These are phyloP conservation scores for Helarctos malayanus DNA, from an alignment of 2,797 vertebrate genomes.

Conservation along the genomic window DNA sequence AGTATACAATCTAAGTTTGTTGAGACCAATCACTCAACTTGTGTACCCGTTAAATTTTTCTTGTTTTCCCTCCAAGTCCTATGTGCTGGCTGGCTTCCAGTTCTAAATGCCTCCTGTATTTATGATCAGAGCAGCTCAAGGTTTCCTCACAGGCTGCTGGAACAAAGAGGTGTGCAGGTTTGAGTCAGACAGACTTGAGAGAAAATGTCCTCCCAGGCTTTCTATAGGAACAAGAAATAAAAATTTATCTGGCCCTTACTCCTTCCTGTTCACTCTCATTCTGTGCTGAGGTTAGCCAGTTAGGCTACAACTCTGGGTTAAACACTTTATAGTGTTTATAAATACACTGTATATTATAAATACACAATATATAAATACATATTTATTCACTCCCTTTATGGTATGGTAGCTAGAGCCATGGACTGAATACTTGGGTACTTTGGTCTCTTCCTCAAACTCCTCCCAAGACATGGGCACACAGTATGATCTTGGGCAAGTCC, in stretches of 20 bases:
- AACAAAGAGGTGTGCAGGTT: conserved; percentile 1
- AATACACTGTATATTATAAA: too few species aligned
- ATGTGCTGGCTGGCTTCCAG: background rate
- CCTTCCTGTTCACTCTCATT: background rate
- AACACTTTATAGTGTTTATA: background rate
- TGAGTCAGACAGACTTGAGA: conserved; percentile 23
- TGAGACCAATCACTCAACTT: background rate
- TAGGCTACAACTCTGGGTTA: background rate
- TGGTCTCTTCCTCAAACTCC: conserved; percentile 3
- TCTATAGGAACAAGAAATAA: conserved; percentile 44
- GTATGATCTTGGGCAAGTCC: background rate
- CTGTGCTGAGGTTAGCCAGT: background rate
- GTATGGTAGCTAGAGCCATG: background rate
- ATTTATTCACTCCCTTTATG: background rate
- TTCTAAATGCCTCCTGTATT: conserved; percentile 33
- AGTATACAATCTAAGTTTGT: background rate
- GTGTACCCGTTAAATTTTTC: background rate
- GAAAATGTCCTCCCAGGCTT: conserved; percentile 30
- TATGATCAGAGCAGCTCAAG: background rate
- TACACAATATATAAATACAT: background rate
- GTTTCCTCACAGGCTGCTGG: conserved; percentile 29
- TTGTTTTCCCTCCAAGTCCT: conserved; percentile 11
- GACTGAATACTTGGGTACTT: background rate
- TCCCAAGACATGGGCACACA: background rate
- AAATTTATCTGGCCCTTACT: background rate